These are phyloP conservation scores for Bradypodion pumilum DNA, from an alignment of 2,797 vertebrate species.

Conservation along the genomic window DNA sequence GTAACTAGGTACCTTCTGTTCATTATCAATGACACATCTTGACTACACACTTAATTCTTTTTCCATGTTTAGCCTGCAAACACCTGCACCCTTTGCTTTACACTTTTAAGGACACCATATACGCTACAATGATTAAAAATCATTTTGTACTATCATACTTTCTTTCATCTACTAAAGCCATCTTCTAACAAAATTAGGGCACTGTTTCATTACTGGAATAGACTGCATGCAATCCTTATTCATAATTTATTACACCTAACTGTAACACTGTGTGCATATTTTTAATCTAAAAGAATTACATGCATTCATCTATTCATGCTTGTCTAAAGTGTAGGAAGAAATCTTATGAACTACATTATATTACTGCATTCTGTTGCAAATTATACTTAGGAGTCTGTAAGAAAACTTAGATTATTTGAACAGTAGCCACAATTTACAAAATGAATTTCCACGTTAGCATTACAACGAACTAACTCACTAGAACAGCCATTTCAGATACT, in stretches of 20 bases:
- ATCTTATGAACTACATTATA: slow-evolving; percentile 8
- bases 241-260: not conserved
- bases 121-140: not conserved
- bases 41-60: not conserved
- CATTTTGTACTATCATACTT: not conserved
- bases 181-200: not conserved
- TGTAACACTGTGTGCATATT: not conserved
- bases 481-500: not conserved
- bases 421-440: not conserved
- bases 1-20: slow-evolving; percentile 40
- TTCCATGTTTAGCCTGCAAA: slow-evolving; percentile 35
- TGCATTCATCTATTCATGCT: not conserved
- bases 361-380: rapidly evolving
- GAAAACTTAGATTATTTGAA: slow-evolving; percentile 13
- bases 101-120: slow-evolving; percentile 3
- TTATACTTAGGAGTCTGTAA: slow-evolving; percentile 42
- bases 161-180: not conserved
- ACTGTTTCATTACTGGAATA: slow-evolving; percentile 10
- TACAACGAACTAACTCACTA: not conserved
- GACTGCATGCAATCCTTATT: slow-evolving; percentile 21
- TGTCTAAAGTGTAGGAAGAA: not conserved
- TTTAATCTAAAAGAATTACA: not conserved
- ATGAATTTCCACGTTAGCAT: not conserved
- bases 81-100: not conserved
- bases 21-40: slow-evolving; percentile 24